These are phyloP conservation scores for Fragum whitleyi DNA, from an alignment of 2,888 invertebrate genomes.

Conservation along the genomic window DNA sequence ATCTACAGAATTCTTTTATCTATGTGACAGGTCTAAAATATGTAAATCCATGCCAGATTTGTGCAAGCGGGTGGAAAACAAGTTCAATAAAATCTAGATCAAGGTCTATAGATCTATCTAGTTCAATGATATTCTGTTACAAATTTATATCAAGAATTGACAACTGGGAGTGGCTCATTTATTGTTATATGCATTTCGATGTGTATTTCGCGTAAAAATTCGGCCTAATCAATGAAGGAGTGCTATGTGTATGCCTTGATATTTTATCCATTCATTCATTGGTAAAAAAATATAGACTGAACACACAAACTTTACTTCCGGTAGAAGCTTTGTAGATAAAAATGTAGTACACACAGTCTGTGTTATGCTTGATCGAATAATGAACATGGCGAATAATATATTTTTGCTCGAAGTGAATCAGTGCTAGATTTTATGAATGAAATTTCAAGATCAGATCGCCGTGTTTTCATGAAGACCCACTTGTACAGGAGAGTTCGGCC, in stretches of 20 bases:
- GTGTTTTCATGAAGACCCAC: neutral
- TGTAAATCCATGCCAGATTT: too few species aligned
- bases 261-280: conserved; percentile 21
- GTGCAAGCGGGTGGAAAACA: too few species aligned
- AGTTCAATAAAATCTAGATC: too few species aligned
- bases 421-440: neutral
- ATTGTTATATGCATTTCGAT: neutral
- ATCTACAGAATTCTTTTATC: too few species aligned
- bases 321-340: neutral
- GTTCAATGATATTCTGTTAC: neutral
- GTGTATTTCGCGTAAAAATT: conserved; percentile 1
- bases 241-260: neutral
- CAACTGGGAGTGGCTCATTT: conserved; percentile 1
- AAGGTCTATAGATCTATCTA: too few species aligned
- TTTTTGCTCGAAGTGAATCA: neutral
- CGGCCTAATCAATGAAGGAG: conserved; percentile 4
- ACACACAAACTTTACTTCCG: conserved; percentile 16
- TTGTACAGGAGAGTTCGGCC: neutral
- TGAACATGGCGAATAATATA: conserved; percentile 60
- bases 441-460: neutral
- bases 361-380: conserved; percentile 45
- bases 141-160: neutral
- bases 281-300: conserved; percentile 27
- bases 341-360: conserved; percentile 21
- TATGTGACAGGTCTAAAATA: too few species aligned